Conservation (phyloP, 2,888 invertebrate genomes). For the Dichetophora obliterata region DNA sequence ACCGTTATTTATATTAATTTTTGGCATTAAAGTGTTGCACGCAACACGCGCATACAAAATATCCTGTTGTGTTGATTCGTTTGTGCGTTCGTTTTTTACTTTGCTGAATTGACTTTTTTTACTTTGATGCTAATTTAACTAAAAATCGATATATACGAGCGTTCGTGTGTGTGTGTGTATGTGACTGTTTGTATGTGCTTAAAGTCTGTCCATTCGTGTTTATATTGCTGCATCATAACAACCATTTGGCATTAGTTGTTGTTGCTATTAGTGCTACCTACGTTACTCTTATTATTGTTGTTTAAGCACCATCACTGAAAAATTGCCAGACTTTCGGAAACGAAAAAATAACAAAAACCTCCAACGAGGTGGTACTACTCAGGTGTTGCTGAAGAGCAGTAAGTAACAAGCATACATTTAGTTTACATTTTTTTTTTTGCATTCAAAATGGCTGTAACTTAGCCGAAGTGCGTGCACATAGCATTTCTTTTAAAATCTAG, state of each 20-base stretch:
- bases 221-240: neutral
- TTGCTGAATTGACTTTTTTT: no score
- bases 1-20: no score
- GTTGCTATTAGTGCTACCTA: neutral
- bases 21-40: neutral
- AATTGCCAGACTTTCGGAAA: neutral
- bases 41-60: neutral
- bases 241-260: neutral
- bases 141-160: no score
- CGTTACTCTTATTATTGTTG: neutral
- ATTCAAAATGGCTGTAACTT: neutral
- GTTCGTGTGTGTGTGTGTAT: no score
- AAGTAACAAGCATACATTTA: neutral
- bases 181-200: no score
- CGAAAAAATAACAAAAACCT: neutral
- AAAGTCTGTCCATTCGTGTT: neutral
- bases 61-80: neutral
- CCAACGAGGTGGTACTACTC: neutral
- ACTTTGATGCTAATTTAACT: no score
- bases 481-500: no score
- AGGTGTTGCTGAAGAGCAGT: constrained; percentile 18
- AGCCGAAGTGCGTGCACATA: no score
- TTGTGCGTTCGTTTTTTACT: no score
- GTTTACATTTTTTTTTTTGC: neutral
- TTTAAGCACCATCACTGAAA: neutral